Evolutionary conservation across 2,113 vertebrate genomes (phyloP).

Genomic region (Trachemys scripta): DNA sequence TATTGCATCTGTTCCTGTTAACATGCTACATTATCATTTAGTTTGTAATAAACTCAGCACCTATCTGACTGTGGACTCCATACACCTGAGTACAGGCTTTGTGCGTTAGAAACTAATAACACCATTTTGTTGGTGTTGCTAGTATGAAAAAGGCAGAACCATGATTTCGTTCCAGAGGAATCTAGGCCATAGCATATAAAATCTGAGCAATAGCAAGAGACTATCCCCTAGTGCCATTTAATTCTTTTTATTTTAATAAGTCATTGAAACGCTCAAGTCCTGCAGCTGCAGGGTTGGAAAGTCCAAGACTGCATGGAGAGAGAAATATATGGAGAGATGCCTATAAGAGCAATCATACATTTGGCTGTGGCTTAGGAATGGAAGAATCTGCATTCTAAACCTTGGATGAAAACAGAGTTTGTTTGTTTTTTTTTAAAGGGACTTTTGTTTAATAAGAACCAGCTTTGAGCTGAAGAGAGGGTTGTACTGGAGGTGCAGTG

Average conservation of each 20-base stretch:
- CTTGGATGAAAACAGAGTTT: slow-evolving; percentile 48
- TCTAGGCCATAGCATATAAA: background rate
- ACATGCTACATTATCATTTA: background rate
- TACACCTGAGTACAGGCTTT: background rate
- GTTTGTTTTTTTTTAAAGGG: background rate
- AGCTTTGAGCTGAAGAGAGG: slow-evolving; percentile 32
- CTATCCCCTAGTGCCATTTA: background rate
- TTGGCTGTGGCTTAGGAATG: slow-evolving; percentile 53
- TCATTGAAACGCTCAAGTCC: slow-evolving; percentile 17
- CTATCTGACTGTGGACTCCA: background rate
- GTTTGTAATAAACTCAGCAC: slow-evolving; percentile 23
- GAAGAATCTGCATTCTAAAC: slow-evolving; percentile 45
- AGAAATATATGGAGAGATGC: slow-evolving; percentile 61
- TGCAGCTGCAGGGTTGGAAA: slow-evolving; percentile 66
- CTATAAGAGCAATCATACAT: slow-evolving; percentile 61
- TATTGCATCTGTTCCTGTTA: slow-evolving; percentile 9
- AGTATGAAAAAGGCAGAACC: slow-evolving; percentile 26
- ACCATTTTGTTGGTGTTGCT: slow-evolving; percentile 26
- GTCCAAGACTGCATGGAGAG: slow-evolving; percentile 60
- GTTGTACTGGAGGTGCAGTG: background rate
- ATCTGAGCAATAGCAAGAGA: slow-evolving; percentile 19
- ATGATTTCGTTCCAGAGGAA: background rate
- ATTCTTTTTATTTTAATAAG: slow-evolving; percentile 30
- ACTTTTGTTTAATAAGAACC: slow-evolving; percentile 57
- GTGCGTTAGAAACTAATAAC: slow-evolving; percentile 15